Conservation (phyloP, 2,888 invertebrate species). For the Tenthredo notha region DNA sequence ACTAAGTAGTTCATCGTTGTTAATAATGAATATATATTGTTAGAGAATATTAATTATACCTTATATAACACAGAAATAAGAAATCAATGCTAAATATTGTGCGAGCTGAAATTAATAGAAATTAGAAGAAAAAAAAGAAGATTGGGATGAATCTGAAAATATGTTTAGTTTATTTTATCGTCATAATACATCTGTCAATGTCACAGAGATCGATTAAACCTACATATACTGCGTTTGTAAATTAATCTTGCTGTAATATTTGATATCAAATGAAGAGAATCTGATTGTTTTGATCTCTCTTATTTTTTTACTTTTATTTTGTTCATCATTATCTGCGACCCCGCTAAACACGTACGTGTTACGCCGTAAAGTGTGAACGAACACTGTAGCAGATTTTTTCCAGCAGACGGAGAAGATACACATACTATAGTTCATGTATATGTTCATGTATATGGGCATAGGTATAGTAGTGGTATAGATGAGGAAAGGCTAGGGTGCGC, state of each 20-base stretch:
- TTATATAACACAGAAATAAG: background rate
- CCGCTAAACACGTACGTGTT: background rate
- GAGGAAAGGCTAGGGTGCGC: slow-evolving; percentile 25
- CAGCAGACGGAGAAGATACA: background rate
- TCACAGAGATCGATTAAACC: background rate
- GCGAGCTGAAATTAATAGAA: background rate
- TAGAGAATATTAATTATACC: too few relatives aligned
- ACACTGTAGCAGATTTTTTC: background rate
- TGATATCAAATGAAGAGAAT: background rate
- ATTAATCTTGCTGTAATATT: background rate
- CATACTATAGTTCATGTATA: too few relatives aligned
- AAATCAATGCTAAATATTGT: background rate
- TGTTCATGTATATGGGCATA: background rate
- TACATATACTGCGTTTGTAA: background rate
- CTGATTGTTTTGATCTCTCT: background rate
- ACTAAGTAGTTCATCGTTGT: background rate
- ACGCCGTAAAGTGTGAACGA: background rate
- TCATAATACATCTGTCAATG: background rate
- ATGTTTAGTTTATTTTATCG: background rate
- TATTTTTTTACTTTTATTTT: background rate
- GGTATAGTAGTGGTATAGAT: too few relatives aligned
- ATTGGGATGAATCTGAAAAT: background rate
- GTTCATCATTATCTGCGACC: background rate
- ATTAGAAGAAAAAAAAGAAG: background rate
- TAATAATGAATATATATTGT: background rate